Evolutionary conservation across 92 coral and sea anemone species (phyloP).

Genomic region (Porites rus): DNA sequence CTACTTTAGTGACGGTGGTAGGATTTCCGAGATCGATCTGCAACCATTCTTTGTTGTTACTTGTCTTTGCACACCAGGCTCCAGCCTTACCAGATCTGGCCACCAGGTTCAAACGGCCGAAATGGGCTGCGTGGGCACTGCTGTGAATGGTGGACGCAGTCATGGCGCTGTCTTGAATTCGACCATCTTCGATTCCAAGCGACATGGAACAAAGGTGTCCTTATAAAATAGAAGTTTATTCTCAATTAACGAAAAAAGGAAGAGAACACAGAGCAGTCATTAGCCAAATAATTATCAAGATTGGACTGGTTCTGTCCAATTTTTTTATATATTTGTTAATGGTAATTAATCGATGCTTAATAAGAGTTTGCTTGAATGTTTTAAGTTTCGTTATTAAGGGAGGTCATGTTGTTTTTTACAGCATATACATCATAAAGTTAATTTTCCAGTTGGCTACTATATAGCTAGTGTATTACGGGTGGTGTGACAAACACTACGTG

Average conservation of each 20-base stretch:
- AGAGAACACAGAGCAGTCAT: too few relatives aligned
- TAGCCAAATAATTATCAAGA: too few relatives aligned
- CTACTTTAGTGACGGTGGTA: constrained; percentile 31
- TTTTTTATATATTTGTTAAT: too few relatives aligned
- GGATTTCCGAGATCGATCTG: constrained; percentile 42
- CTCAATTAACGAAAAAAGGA: not conserved
- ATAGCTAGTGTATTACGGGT: too few relatives aligned
- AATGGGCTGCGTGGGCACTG: not conserved
- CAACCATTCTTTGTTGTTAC: constrained; percentile 51
- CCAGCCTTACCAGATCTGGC: constrained; percentile 31
- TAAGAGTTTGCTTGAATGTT: too few relatives aligned
- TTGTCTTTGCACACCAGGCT: constrained; percentile 47
- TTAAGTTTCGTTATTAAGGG: too few relatives aligned
- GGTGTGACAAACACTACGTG: too few relatives aligned
- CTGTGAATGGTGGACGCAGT: constrained; percentile 36
- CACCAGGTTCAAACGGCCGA: constrained; percentile 47
- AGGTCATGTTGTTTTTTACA: too few relatives aligned
- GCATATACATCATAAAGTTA: too few relatives aligned
- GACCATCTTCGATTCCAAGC: constrained; percentile 68
- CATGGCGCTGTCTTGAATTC: constrained; percentile 38
- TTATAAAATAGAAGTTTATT: not conserved
- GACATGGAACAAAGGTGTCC: constrained; percentile 51
- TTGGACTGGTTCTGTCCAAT: too few relatives aligned
- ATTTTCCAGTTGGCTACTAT: too few relatives aligned
- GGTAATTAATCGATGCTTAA: too few relatives aligned